A percentile compares a stretch with the other conserved stretches of the same genome.
These are phyloP conservation scores for Urocolius indicus DNA, from an alignment of 2,113 vertebrate species.

Conservation along the genomic window DNA sequence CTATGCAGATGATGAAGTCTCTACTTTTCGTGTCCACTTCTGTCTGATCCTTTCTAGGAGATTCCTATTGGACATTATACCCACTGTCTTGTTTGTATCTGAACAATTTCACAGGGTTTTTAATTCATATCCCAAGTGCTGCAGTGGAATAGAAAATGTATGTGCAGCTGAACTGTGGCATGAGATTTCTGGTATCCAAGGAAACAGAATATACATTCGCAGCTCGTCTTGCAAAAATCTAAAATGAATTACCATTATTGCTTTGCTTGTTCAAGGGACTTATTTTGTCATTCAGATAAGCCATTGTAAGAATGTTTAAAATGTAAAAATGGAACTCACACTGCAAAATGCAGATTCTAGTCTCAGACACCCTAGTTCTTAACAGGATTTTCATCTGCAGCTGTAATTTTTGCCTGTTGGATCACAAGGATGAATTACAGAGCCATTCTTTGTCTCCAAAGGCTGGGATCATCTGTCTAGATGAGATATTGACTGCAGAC, in stretches of 20 bases:
- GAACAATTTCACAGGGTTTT: background rate
- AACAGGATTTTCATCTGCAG: background rate
- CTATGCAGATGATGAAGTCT: background rate
- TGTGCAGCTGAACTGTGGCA: background rate
- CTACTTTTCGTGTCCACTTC: background rate
- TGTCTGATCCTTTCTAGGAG: background rate
- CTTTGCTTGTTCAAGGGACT: background rate
- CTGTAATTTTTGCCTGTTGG: background rate
- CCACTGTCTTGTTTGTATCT: background rate
- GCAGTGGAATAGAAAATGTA: background rate
- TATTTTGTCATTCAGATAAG: background rate
- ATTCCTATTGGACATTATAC: background rate
- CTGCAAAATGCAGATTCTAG: background rate
- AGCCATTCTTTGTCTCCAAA: background rate
- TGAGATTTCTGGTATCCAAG: slow-evolving; percentile 32
- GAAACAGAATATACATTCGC: background rate
- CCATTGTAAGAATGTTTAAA: background rate
- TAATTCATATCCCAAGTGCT: background rate
- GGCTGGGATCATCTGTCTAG: background rate
- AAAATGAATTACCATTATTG: background rate
- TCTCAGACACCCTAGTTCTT: background rate
- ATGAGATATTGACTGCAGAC: background rate
- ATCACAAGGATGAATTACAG: background rate
- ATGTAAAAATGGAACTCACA: background rate
- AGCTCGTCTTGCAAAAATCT: background rate